phyloP scores from a whole-genome alignment of 1,140 invertebrate genomes.

The Telenomus remus region DNA sequence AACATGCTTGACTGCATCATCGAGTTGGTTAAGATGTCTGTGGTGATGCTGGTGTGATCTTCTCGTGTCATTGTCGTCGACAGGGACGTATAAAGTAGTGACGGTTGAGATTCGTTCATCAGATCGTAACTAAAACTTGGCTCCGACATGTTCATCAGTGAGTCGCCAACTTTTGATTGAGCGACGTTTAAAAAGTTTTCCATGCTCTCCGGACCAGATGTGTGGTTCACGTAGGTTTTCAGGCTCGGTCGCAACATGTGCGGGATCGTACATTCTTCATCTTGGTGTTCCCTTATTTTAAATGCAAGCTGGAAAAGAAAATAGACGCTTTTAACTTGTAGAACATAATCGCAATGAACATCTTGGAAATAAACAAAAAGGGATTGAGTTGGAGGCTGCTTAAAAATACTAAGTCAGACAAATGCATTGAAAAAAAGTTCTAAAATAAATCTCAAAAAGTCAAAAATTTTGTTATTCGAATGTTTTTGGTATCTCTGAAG shows the following conservation, averaged over 20 bases:
- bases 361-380: too few relatives aligned
- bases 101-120: constrained; percentile 70
- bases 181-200: constrained; percentile 69
- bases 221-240: neutral
- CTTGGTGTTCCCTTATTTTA: constrained; percentile 23
- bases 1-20: constrained; percentile 71
- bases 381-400: too few relatives aligned
- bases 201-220: constrained; percentile 66
- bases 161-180: constrained; percentile 67
- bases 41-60: constrained; percentile 35
- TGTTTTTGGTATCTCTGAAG: too few relatives aligned
- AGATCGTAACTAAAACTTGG: constrained; percentile 64
- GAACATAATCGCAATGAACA: too few relatives aligned
- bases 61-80: constrained; percentile 33
- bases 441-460: too few relatives aligned
- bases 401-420: too few relatives aligned
- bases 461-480: too few relatives aligned
- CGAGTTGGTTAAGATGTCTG: constrained; percentile 65
- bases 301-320: constrained; percentile 20
- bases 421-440: too few relatives aligned
- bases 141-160: constrained; percentile 66
- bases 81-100: constrained; percentile 62
- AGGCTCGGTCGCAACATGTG: constrained; percentile 47
- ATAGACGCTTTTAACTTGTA: too few relatives aligned
- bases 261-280: constrained; percentile 27